Conservation (phyloP, 2,797 vertebrate species). For the Amblyraja radiata region DNA sequence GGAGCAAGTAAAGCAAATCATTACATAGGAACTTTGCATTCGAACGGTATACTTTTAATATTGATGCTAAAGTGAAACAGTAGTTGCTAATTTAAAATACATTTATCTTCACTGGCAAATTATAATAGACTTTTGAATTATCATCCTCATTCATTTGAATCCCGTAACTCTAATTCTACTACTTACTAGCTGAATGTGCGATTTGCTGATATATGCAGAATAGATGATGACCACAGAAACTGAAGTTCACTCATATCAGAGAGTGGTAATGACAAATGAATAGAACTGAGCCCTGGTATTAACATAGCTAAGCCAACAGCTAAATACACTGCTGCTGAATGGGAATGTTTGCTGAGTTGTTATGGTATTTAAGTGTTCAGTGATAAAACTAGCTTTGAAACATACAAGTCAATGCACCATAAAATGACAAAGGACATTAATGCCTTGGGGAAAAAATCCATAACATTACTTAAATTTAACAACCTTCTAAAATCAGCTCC, state of each 20-base stretch:
- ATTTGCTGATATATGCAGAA: conserved; percentile 58
- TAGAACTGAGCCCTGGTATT: conserved; percentile 52
- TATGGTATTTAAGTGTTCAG: conserved; percentile 46
- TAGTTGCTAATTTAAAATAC: neutral
- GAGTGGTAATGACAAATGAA: conserved; percentile 52
- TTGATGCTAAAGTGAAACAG: neutral
- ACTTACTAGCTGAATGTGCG: neutral
- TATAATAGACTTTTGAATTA: no score
- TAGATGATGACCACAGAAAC: conserved; percentile 51
- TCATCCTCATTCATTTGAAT: neutral
- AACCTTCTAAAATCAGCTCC: neutral
- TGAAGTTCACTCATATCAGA: conserved; percentile 52
- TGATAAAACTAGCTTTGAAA: conserved; percentile 22
- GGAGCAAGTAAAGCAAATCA: neutral
- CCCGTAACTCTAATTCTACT: neutral
- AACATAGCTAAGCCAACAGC: conserved; percentile 57
- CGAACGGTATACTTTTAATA: neutral
- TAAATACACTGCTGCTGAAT: conserved; percentile 59
- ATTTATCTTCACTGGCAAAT: neutral
- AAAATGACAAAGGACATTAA: neutral
- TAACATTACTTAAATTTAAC: neutral
- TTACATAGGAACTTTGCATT: neutral
- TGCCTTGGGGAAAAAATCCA: neutral
- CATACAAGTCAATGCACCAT: neutral
- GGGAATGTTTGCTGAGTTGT: conserved; percentile 56